Percentiles rank a stretch among this genome's conserved stretches.
phyloP scores from a whole-genome alignment of 2,797 vertebrate species.

The Florisuga fusca region DNA sequence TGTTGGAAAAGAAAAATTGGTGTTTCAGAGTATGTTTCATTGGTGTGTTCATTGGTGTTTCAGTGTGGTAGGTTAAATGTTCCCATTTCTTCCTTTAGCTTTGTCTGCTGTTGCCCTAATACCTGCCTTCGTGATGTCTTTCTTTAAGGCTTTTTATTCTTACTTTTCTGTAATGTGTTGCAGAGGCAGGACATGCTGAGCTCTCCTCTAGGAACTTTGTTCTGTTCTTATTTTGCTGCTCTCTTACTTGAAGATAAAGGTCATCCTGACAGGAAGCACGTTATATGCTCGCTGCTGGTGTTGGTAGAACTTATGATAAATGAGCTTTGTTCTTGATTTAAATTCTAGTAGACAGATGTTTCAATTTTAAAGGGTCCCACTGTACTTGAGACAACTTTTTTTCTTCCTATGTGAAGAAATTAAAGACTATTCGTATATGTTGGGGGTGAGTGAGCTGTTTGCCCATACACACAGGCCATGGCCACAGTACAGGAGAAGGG shows the following conservation, averaged over 20 bases:
- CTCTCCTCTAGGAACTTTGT: constrained; percentile 25
- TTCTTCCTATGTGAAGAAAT: neutral
- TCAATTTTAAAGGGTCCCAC: neutral
- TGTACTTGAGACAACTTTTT: neutral
- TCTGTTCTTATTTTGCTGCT: constrained; percentile 26
- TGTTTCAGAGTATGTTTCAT: too few relatives aligned
- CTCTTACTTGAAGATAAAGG: constrained; percentile 41
- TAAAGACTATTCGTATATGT: neutral
- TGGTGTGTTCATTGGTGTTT: too few relatives aligned
- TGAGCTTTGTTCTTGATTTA: constrained; percentile 38
- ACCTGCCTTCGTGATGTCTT: neutral
- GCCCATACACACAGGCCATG: neutral
- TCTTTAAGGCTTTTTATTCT: constrained; percentile 9
- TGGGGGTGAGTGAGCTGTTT: neutral
- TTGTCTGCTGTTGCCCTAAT: neutral
- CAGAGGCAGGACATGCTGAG: neutral
- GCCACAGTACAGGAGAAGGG: neutral
- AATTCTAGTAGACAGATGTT: constrained; percentile 45
- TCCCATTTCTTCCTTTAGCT: neutral
- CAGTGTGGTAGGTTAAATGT: neutral
- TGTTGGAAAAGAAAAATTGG: neutral
- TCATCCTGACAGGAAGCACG: constrained; percentile 34
- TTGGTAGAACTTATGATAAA: neutral
- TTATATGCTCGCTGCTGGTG: constrained; percentile 10
- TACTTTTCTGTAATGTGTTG: neutral